Evolutionary conservation across 2,797 vertebrate species (phyloP).

Genomic region (Agapornis canus): DNA sequence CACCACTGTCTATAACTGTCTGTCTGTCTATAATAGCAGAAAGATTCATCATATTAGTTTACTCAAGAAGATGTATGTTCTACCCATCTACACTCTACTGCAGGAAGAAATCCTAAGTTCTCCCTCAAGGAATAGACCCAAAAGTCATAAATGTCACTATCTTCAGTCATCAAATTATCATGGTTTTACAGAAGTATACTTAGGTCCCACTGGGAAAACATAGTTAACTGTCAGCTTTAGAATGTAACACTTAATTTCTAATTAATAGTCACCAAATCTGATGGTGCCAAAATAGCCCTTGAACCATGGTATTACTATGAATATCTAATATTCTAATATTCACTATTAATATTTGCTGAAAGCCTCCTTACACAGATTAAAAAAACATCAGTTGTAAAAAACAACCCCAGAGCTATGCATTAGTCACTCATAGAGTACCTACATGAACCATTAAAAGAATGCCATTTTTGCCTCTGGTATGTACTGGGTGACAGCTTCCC

Average conservation of each 20-base stretch:
- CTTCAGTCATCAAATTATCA: not conserved
- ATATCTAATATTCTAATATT: not conserved
- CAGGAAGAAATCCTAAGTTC: not conserved
- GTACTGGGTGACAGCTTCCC: not conserved
- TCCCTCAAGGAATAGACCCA: not conserved
- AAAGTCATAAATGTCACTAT: not conserved
- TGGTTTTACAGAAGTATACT: not conserved
- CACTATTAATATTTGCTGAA: not conserved
- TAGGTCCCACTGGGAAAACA: not conserved
- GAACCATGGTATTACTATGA: not conserved
- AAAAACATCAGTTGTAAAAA: rapidly evolving
- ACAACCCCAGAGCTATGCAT: not conserved
- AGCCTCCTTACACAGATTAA: not conserved
- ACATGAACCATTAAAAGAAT: not conserved
- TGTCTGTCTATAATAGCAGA: not conserved
- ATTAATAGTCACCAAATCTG: not conserved
- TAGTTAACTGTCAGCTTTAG: not conserved
- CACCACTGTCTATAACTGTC: not conserved
- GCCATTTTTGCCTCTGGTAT: not conserved
- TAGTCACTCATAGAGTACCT: not conserved
- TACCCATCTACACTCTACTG: not conserved
- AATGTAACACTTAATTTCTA: not conserved
- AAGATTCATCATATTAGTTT: not conserved
- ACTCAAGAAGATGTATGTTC: not conserved
- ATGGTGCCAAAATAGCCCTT: not conserved